Base-by-base conservation (phyloP, 2,888 invertebrate species). In the Pilophorus perplexus region DNA sequence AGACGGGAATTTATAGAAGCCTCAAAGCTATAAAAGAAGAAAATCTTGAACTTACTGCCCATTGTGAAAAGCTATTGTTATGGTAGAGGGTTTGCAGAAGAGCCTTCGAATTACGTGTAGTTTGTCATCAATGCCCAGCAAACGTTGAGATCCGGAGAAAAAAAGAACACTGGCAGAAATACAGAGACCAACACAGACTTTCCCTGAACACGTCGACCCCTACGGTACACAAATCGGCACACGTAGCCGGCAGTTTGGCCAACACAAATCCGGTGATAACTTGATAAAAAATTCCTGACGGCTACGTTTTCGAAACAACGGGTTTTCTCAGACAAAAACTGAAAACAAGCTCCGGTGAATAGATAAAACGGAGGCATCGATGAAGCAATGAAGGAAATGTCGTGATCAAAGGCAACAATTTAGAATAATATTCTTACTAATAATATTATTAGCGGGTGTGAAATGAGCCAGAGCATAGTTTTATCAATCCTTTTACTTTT, bases 191-290 rank as follows among this genome's bases (percentile, higher is more conserved):
- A 57, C 66, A 68, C 48, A 52, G 33, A 62, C 18, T 38, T 62
- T 64, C 67, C 68, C 69, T 65, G 68, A 70, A 70, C 71, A 71
- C 71, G 71, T 71, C 67, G 71, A 52, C 50, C 67, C 52, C 70
- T 70, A 70, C 71, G 66, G 70, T 67, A 67, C 65, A 68, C 67
- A 55, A 68, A 66, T 66, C 67, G 67, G 70, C 70, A 70, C 70
- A 71, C 70, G 71, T 71, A 69, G 68, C 67, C 68, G 68, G 59
- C 69, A 69, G 64, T 54, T 37, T 28, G 64, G 22, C 64, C 64
- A 64, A 64, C 52, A 3, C 4, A 3, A 14, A 3, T 10, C 4
- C 48, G 5, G 18, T 18, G 48, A 48, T 48, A 42, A 42, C 16
- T 48, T 48, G 48, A 48, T 48, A 27, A 52, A 10, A 48, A 22